phyloP scores from a whole-genome alignment of 2,797 vertebrate genomes.

The Phataginus tetradactyla region DNA sequence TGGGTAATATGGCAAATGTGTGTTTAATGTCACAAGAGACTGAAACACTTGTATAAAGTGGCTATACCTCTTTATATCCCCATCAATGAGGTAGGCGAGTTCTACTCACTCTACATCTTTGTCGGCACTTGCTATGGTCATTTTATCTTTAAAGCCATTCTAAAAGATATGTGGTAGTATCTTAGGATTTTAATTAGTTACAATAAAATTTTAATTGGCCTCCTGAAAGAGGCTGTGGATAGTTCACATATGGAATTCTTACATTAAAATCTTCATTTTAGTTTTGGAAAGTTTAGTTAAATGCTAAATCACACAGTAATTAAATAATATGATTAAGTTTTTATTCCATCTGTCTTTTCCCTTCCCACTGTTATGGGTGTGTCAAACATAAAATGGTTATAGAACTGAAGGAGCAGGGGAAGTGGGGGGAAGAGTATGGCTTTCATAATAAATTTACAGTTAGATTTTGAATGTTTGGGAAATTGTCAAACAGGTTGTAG shows the following conservation, averaged over 20 bases:
- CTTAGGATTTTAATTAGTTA: background rate
- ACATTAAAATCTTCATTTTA: background rate
- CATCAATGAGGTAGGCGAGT: background rate
- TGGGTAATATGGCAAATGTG: background rate
- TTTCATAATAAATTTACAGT: background rate
- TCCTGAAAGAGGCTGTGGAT: background rate
- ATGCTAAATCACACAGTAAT: background rate
- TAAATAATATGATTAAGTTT: background rate
- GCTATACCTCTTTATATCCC: background rate
- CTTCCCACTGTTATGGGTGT: background rate
- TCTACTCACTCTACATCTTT: background rate
- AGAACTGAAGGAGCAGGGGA: background rate
- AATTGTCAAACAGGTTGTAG: background rate
- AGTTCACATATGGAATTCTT: background rate
- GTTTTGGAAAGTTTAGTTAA: background rate
- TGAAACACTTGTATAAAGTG: background rate
- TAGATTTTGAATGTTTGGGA: background rate
- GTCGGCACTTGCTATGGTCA: background rate
- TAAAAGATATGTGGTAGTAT: background rate
- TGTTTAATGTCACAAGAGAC: background rate
- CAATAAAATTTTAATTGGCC: background rate
- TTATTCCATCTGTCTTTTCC: background rate
- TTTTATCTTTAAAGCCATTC: background rate
- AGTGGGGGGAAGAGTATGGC: background rate
- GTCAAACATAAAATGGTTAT: background rate